Base-by-base conservation (phyloP, 2,113 vertebrate species). In the Eurystomus gularis region DNA sequence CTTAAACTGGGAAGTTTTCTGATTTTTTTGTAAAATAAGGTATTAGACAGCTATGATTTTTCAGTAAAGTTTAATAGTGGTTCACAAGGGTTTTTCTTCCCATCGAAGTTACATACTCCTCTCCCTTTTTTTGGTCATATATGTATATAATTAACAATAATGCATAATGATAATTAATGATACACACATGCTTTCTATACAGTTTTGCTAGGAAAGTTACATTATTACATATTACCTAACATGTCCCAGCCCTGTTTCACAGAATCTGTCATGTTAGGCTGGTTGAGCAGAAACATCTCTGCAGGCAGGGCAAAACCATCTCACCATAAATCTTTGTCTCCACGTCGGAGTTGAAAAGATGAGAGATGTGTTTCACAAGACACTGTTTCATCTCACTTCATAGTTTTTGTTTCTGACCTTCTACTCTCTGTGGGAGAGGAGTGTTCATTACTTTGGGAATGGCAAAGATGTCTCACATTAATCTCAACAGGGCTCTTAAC, bases 331-430 rank as follows among this genome's bases (percentile, higher is more conserved):
- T 44, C n/a, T 17, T 79, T 15, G 7, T 62, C 31, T 80, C 40
- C 37, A 19, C 0, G 0, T 17, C 23, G 1, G 28, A 65, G 12
- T 24, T 40, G 8, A 39, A 17, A 0, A 7, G 69, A 33, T 28
- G 26, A 61, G 28, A 76, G 15, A 6, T 52, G 3, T 46, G 37
- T 82, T 87, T 89, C 55, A 82, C 21, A 42, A 68, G 65, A 29
- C 57, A 37, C 5, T 55, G 7, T 85, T 91, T 80, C 62, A 42
- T 33, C 23, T 71, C 42, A 23, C 35, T 82, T 85, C 10, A 42
- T 35, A 19, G 8, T 11, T 68, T 70, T 81, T 82, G 8, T 65
- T 90, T 84, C 39, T 65, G 70, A 51, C 31, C 9, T 76, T 82
- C 62, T 72, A 52, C 11, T 66, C 40, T 71, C 33, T 16, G 2